Evolutionary conservation across 2,888 invertebrate genomes (phyloP), one percentile per base, ranked within the genome.

Genomic region (Chalcosyrphus nemorum): DNA sequence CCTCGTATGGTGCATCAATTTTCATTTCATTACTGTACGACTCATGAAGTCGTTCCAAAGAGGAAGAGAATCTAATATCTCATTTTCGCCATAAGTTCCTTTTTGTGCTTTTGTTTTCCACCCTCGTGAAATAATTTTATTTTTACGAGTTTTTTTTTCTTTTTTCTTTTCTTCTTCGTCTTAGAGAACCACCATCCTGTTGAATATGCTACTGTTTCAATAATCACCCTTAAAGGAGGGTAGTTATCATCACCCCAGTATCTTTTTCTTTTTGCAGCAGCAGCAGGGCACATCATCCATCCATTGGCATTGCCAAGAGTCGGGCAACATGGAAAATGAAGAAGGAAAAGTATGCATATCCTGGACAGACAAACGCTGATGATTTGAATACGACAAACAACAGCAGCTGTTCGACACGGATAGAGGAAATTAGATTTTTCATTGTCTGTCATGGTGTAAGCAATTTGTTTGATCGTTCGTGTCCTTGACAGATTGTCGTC

Each of bases 371-470:
- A 38, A 5, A 38, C 29, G 29, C 11, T 66, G 17, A 11, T 66
- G 57, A 75, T 59, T 29, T 65, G 74, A 75, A 75, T 65, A 47
- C 56, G 52, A 27, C 76, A 75, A 77, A 81, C 74, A 86, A 57
- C 84, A 86, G 61, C 84, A 86, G 77, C 84, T 84, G 84, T 86
- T 77, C 19, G 72, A 63, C 72, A 57, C 81, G 78, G 81, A 84
- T 86, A 68, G 61, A 86, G 86, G 78, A 86, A 86, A 86, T 86
- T 86, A 86, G 84, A 86, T 86, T 86, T 86, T 84, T 86, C 86
- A 86, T 84, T 86, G 86, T 86, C 86, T 86, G 86, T 86, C 86
- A 78, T 78, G 75, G 75, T 72, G 81, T 86, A 75, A 71, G 84
- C 84, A 86, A 86, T 86, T 86, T 75, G 86, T 77, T 84, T 81